Percentiles rank a stretch among this genome's conserved stretches.
These are phyloP conservation scores for Machimus rusticus DNA, from an alignment of 2,888 invertebrate genomes.

Conservation along the genomic window DNA sequence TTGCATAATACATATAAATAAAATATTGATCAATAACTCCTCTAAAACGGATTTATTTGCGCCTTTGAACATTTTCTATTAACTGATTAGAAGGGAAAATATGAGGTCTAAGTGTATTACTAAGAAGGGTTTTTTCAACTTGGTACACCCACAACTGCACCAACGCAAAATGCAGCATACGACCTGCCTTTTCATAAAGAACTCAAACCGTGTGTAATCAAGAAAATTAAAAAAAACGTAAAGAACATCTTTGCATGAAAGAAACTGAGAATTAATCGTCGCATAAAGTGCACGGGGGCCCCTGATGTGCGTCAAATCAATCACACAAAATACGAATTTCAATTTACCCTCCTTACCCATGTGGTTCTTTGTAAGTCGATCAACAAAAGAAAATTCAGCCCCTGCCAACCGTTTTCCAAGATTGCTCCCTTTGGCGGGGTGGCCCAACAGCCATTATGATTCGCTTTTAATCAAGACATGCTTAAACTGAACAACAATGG, in stretches of 20 bases:
- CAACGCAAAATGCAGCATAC: background rate
- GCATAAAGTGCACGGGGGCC: constrained; percentile 10
- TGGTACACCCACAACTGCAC: background rate
- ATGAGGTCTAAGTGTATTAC: background rate
- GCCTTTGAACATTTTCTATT: background rate
- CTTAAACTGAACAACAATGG: constrained; percentile 48
- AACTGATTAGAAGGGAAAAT: background rate
- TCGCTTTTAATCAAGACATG: constrained; percentile 40
- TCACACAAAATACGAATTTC: constrained; percentile 41
- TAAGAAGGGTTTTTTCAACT: background rate
- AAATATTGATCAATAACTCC: background rate
- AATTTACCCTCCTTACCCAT: constrained; percentile 23
- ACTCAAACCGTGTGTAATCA: constrained; percentile 17
- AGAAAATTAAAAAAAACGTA: constrained; percentile 33
- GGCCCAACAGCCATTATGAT: constrained; percentile 15
- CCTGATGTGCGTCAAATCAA: constrained; percentile 39
- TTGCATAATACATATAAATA: background rate
- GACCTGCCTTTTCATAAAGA: background rate
- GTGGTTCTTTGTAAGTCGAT: constrained; percentile 36
- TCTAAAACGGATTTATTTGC: background rate
- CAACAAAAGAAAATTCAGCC: constrained; percentile 27
- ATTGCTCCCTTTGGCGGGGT: constrained; percentile 34
- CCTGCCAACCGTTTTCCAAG: constrained; percentile 1
- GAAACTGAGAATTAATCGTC: constrained; percentile 19
- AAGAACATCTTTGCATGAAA: constrained; percentile 5